Percentiles rank a stretch among this genome's conserved stretches.
These are phyloP conservation scores for Anoura caudifer DNA, from an alignment of 2,113 vertebrate genomes.

Conservation along the genomic window DNA sequence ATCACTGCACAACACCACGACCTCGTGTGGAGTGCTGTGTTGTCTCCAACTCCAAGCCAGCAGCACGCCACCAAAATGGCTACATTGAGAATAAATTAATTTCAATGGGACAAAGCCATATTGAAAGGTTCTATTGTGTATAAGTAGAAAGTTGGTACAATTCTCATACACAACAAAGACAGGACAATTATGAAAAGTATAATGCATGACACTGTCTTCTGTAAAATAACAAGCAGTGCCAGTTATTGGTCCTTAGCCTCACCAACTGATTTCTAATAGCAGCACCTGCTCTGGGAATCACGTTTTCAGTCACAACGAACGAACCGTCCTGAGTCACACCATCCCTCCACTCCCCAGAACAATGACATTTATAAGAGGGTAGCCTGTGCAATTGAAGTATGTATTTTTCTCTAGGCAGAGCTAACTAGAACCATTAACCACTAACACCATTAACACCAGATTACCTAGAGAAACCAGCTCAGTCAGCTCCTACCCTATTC, in stretches of 20 bases:
- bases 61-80: not conserved
- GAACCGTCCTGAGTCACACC: not conserved
- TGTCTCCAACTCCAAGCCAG: not conserved
- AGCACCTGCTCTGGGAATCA: not conserved
- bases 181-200: not conserved
- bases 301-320: not conserved
- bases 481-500: not conserved
- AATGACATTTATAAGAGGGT: not conserved
- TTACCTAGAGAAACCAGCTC: not conserved
- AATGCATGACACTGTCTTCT: not conserved
- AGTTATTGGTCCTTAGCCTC: not conserved
- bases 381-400: not conserved
- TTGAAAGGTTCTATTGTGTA: not conserved
- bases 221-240: not conserved
- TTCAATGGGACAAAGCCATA: not conserved
- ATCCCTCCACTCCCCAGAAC: not conserved
- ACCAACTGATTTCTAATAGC: not conserved
- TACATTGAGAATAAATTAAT: not conserved
- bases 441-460: not conserved
- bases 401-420: not conserved
- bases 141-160: not conserved
- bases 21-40: not conserved
- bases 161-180: not conserved
- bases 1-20: not conserved
- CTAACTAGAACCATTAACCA: conserved; percentile 13